phyloP scores from a whole-genome alignment of 2,113 vertebrate species.

The Epinephelus cyanopodus region DNA sequence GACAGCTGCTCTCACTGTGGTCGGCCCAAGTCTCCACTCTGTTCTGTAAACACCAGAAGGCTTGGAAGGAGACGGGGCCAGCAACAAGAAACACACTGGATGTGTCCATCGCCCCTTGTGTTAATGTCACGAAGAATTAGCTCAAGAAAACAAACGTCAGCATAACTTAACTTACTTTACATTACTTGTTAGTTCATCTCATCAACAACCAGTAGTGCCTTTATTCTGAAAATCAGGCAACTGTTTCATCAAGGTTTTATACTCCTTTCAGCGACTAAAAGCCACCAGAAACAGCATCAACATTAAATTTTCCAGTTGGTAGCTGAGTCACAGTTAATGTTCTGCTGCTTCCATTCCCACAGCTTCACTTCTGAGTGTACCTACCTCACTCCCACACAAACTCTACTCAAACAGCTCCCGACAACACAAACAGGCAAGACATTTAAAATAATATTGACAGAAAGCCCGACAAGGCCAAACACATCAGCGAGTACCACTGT shows the following conservation, averaged over 20 bases:
- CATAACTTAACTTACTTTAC: neutral
- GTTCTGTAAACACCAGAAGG: constrained; percentile 84
- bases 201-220: neutral
- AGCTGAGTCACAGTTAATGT: constrained; percentile 62
- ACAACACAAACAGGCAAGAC: constrained; percentile 40
- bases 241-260: constrained; percentile 4
- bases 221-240: neutral
- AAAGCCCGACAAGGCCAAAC: constrained; percentile 44
- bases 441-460: constrained; percentile 30
- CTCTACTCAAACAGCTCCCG: constrained; percentile 38
- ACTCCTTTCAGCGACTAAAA: neutral
- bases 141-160: constrained; percentile 8
- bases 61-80: constrained; percentile 61
- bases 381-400: constrained; percentile 67
- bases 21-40: constrained; percentile 53
- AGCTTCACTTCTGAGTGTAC: constrained; percentile 50
- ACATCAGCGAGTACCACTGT: neutral
- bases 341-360: constrained; percentile 36
- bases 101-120: constrained; percentile 42
- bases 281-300: neutral
- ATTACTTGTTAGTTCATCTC: neutral
- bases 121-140: constrained; percentile 49
- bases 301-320: constrained; percentile 26
- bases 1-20: constrained; percentile 82
- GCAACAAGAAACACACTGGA: constrained; percentile 48